Conservation (phyloP, 2,888 invertebrate genomes). For the Elmis aenea region DNA sequence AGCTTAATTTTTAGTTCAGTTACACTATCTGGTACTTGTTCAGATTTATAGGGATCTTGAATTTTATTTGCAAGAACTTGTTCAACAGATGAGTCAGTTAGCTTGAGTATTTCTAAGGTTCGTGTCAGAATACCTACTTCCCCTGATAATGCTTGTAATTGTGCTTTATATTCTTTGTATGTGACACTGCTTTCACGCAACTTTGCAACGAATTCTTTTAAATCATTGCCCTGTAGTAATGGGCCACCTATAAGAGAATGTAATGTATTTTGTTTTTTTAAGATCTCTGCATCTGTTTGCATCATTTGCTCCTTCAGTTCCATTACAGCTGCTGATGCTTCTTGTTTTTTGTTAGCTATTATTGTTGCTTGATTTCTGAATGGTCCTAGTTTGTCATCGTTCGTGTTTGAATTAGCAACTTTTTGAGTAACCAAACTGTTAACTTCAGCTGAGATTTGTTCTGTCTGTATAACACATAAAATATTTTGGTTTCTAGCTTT, state of each 20-base stretch:
- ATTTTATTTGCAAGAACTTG: conserved; percentile 13
- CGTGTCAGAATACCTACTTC: conserved; percentile 72
- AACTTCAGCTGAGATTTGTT: conserved; percentile 19
- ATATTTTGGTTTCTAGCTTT: neutral
- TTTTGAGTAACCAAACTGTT: conserved; percentile 24
- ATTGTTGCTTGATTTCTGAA: conserved; percentile 82
- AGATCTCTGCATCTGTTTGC: conserved; percentile 57
- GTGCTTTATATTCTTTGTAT: conserved; percentile 75
- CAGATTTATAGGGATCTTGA: conserved; percentile 45
- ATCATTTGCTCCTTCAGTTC: conserved; percentile 60
- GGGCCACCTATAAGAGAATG: conserved; percentile 54
- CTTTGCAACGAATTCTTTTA: conserved; percentile 78
- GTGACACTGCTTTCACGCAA: conserved; percentile 73
- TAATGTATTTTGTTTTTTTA: conserved; percentile 47
- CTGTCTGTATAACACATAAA: no score
- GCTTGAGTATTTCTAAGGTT: conserved; percentile 66
- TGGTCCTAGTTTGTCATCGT: conserved; percentile 71
- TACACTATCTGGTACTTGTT: conserved; percentile 53
- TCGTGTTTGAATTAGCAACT: conserved; percentile 35
- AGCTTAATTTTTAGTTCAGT: conserved; percentile 41
- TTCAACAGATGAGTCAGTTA: conserved; percentile 21
- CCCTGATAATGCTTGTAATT: conserved; percentile 53
- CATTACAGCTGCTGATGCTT: conserved; percentile 63
- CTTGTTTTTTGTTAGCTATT: conserved; percentile 74
- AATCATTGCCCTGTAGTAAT: conserved; percentile 73